A percentile compares a stretch with the other conserved stretches of the same genome.
phyloP scores from a whole-genome alignment of 2,888 invertebrate genomes.

The Selenia dentaria region DNA sequence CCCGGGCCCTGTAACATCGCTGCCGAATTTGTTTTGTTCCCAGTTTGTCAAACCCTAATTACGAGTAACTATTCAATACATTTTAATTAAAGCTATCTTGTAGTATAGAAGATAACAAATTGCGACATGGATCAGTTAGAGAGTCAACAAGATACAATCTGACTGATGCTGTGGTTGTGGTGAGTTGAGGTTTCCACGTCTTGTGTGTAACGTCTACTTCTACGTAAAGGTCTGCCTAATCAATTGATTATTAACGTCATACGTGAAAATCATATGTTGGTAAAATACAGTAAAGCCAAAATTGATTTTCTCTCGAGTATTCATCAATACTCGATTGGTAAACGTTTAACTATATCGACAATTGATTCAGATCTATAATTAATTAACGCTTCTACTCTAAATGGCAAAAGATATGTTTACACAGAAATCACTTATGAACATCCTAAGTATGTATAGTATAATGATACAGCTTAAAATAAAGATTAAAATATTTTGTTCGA shows the following conservation, averaged over 20 bases:
- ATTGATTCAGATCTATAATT: constrained; percentile 59
- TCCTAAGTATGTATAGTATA: constrained; percentile 24
- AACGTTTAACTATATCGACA: constrained; percentile 41
- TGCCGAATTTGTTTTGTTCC: constrained; percentile 21
- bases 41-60: constrained; percentile 22
- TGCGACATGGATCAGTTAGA: constrained; percentile 20
- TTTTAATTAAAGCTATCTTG: constrained; percentile 32
- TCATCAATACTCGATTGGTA: constrained; percentile 27
- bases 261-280: not conserved
- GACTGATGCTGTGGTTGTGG: not conserved
- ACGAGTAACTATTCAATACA: constrained; percentile 21
- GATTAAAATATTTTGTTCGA: constrained; percentile 35
- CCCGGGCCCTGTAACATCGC: constrained; percentile 17
- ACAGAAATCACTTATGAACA: constrained; percentile 22
- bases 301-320: constrained; percentile 10
- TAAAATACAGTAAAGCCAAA: constrained; percentile 1
- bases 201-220: not conserved
- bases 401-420: constrained; percentile 65
- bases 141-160: constrained; percentile 5
- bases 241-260: not conserved
- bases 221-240: constrained; percentile 5
- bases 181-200: too few relatives aligned
- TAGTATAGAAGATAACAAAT: constrained; percentile 23
- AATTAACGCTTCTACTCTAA: constrained; percentile 48
- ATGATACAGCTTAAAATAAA: constrained; percentile 36